These are phyloP conservation scores for Meiosimyza decipiens DNA, from an alignment of 2,888 invertebrate species.

Conservation along the genomic window DNA sequence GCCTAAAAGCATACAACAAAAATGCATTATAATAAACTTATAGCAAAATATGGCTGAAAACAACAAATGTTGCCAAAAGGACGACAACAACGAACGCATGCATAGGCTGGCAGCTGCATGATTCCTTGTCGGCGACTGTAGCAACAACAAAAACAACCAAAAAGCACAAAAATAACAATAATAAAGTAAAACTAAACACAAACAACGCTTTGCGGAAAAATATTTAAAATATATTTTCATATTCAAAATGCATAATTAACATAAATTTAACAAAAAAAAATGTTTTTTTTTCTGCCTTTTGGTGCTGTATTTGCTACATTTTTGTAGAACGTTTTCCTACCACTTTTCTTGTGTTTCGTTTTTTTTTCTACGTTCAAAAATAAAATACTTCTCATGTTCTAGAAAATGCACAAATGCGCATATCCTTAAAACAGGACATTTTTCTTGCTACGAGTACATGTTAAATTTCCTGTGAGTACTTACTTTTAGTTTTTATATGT, in stretches of 20 bases:
- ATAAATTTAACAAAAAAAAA: conserved; percentile 40
- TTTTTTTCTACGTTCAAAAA: background rate
- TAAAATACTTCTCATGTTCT: conserved; percentile 33
- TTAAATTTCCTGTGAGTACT: background rate
- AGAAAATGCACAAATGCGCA: conserved; percentile 23
- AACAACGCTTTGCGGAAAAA: no score
- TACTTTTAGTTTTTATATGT: background rate
- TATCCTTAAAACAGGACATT: conserved; percentile 1
- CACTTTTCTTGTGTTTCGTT: background rate
- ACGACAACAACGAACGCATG: no score
- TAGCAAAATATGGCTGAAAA: no score
- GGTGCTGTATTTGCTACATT: background rate
- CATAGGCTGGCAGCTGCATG: no score
- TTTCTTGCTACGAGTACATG: background rate
- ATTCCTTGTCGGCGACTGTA: no score
- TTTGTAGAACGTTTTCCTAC: background rate
- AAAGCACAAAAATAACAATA: no score
- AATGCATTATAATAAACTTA: no score
- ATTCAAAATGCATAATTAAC: conserved; percentile 50
- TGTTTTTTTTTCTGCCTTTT: background rate
- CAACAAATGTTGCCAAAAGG: no score
- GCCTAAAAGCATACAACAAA: no score
- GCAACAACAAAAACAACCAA: no score
- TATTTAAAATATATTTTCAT: conserved; percentile 40
- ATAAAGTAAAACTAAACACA: no score